Percentiles rank a stretch among this genome's conserved stretches.
Evolutionary conservation across 2,888 invertebrate species (phyloP).

Genomic region (Anarsia innoxiella): DNA sequence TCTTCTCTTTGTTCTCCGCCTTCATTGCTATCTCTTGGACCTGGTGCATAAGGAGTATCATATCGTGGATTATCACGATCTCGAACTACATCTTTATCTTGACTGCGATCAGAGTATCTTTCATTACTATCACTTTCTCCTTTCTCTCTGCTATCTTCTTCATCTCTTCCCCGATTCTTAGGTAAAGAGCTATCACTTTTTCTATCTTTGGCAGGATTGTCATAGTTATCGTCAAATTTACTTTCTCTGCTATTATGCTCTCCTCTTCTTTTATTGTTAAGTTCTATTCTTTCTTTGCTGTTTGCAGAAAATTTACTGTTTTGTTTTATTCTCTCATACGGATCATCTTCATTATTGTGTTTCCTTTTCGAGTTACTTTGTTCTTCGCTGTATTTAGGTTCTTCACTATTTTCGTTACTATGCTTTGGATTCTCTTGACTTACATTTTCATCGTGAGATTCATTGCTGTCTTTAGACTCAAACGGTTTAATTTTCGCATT

Average conservation of each 20-base stretch:
- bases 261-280: neutral
- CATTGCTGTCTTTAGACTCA: too few relatives aligned
- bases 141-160: neutral
- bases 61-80: too few relatives aligned
- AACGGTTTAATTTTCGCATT: too few relatives aligned
- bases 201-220: too few relatives aligned
- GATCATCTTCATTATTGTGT: neutral
- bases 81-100: neutral
- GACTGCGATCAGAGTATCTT: neutral
- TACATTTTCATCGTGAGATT: too few relatives aligned
- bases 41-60: neutral
- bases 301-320: too few relatives aligned
- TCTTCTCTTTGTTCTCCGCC: slow-evolving; percentile 3
- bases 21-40: slow-evolving; percentile 5
- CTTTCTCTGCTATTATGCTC: neutral
- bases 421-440: too few relatives aligned
- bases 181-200: neutral
- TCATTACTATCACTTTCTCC: neutral
- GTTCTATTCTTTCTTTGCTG: neutral
- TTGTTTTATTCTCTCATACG: neutral
- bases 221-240: neutral
- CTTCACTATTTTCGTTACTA: slow-evolving; percentile 9
- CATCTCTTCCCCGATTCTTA: neutral
- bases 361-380: neutral
- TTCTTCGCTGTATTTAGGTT: slow-evolving; percentile 1